These are phyloP conservation scores for Osedax frankpressi DNA, from an alignment of 2,888 invertebrate genomes.

Conservation along the genomic window DNA sequence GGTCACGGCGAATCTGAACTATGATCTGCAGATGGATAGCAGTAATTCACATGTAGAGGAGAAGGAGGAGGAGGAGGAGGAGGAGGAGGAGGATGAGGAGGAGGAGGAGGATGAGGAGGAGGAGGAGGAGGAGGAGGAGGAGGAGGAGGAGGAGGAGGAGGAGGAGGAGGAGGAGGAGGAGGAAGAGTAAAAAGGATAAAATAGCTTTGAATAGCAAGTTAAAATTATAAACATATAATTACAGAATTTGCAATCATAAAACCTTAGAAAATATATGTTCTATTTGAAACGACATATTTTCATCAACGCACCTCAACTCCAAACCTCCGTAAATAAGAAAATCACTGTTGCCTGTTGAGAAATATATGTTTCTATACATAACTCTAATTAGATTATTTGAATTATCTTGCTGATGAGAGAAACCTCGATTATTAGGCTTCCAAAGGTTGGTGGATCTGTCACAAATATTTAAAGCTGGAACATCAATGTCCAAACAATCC, in stretches of 20 bases:
- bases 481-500: neutral
- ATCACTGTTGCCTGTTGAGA: neutral
- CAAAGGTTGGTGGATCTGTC: neutral
- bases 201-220: too few relatives aligned
- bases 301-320: neutral
- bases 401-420: neutral
- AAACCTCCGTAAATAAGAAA: neutral
- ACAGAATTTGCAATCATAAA: neutral
- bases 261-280: neutral
- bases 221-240: too few relatives aligned
- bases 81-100: too few relatives aligned
- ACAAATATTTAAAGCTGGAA: neutral
- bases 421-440: neutral
- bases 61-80: too few relatives aligned
- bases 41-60: too few relatives aligned
- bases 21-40: too few relatives aligned
- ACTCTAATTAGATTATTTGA: neutral
- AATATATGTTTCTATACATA: neutral
- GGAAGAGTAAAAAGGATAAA: too few relatives aligned
- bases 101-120: too few relatives aligned
- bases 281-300: neutral
- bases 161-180: too few relatives aligned
- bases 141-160: too few relatives aligned
- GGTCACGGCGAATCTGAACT: constrained; percentile 52
- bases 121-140: too few relatives aligned